Conservation (phyloP, 2,797 vertebrate genomes). For the Muscicapa comitata region DNA sequence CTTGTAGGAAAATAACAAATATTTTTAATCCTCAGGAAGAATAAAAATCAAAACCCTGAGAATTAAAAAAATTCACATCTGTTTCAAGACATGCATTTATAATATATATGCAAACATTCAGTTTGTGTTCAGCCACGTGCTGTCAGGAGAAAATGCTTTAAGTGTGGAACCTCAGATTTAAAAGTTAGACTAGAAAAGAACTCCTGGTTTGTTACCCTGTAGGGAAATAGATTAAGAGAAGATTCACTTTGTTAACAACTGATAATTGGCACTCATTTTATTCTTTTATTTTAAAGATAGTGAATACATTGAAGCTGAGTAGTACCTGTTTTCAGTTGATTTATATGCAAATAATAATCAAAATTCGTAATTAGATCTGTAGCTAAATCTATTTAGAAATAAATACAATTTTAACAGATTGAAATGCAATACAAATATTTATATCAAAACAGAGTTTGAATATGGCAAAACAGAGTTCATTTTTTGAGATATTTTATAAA, state of each 20-base stretch:
- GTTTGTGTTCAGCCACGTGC: background rate
- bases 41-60: background rate
- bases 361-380: background rate
- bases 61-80: background rate
- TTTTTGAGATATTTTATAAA: background rate
- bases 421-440: background rate
- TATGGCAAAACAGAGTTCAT: background rate
- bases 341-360: background rate
- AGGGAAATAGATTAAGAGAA: background rate
- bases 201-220: background rate
- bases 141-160: background rate
- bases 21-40: background rate
- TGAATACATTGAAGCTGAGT: background rate
- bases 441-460: background rate
- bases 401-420: background rate
- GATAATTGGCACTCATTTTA: background rate
- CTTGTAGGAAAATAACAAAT: background rate
- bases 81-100: background rate
- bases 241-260: background rate
- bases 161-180: rapidly evolving
- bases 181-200: background rate
- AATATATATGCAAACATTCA: background rate
- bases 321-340: background rate
- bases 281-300: background rate
- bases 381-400: background rate